Conservation (phyloP, 92 coral and sea anemone genomes). For the Plumapathes pennacea region DNA sequence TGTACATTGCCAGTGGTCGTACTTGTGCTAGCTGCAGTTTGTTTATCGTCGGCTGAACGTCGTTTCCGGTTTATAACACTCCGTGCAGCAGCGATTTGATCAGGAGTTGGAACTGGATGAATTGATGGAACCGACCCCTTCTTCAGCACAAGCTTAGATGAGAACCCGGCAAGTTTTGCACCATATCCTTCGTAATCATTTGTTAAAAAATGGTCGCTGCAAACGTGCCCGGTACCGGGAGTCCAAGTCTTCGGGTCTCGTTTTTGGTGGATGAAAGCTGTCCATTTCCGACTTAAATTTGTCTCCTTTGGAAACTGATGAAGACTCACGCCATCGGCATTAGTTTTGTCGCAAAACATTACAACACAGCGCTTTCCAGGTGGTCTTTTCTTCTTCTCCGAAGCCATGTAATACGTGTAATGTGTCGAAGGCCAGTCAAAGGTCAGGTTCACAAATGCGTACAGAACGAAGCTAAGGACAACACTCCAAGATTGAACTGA, state of each 20-base stretch:
- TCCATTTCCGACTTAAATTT: constrained; percentile 30
- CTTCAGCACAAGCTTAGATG: constrained; percentile 16
- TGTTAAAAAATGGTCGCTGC: constrained; percentile 35
- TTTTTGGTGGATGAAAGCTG: constrained; percentile 16
- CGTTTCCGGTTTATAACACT: background rate
- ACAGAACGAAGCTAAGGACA: too few species aligned
- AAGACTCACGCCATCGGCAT: constrained; percentile 18
- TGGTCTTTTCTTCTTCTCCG: constrained; percentile 1
- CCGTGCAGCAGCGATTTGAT: constrained; percentile 19
- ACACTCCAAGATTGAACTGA: too few species aligned
- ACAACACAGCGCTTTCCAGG: constrained; percentile 36
- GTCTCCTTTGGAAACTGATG: constrained; percentile 11
- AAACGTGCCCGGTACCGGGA: constrained; percentile 42
- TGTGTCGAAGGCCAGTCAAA: too few species aligned
- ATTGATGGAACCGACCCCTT: constrained; percentile 32
- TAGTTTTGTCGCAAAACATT: constrained; percentile 26
- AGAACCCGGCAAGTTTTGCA: constrained; percentile 35
- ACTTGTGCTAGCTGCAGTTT: too few species aligned
- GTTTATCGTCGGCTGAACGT: too few species aligned
- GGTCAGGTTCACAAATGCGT: too few species aligned
- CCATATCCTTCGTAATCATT: constrained; percentile 9
- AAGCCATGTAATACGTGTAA: too few species aligned
- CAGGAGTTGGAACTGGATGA: constrained; percentile 33
- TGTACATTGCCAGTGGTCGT: too few species aligned
- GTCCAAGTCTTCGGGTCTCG: constrained; percentile 19